These are phyloP conservation scores for Eunapius fragilis DNA, from an alignment of 37 sponge, comb jelly and placozoan species.

Conservation along the genomic window DNA sequence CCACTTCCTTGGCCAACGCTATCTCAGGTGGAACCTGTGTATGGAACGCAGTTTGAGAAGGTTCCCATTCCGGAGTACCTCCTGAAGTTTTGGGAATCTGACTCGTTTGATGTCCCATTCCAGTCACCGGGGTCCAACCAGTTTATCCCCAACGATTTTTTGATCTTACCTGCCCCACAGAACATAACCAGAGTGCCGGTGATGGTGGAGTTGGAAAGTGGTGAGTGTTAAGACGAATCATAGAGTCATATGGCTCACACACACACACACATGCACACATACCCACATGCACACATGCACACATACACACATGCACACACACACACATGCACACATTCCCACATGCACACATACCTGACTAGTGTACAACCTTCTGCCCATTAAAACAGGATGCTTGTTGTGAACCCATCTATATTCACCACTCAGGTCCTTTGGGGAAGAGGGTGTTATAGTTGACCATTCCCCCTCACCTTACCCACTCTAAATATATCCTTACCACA, in stretches of 20 bases:
- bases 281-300: background rate
- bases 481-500: no score
- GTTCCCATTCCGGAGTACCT: slow-evolving; percentile 15
- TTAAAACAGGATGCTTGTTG: no score
- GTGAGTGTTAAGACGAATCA: no score
- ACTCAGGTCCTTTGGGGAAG: no score
- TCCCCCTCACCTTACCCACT: no score
- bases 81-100: slow-evolving; percentile 16
- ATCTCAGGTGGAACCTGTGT: slow-evolving; percentile 54
- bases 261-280: no score
- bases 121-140: background rate
- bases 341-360: background rate
- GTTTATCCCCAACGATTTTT: slow-evolving; percentile 19
- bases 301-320: background rate
- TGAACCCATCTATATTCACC: no score
- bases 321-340: background rate
- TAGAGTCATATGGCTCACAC: no score
- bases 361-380: background rate
- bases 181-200: background rate
- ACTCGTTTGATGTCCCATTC: background rate
- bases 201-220: background rate
- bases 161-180: background rate
- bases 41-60: slow-evolving; percentile 15
- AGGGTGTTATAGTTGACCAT: no score
- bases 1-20: slow-evolving; percentile 19